These are phyloP conservation scores for Corynorhinus townsendii DNA, from an alignment of 2,113 vertebrate genomes.

Conservation along the genomic window DNA sequence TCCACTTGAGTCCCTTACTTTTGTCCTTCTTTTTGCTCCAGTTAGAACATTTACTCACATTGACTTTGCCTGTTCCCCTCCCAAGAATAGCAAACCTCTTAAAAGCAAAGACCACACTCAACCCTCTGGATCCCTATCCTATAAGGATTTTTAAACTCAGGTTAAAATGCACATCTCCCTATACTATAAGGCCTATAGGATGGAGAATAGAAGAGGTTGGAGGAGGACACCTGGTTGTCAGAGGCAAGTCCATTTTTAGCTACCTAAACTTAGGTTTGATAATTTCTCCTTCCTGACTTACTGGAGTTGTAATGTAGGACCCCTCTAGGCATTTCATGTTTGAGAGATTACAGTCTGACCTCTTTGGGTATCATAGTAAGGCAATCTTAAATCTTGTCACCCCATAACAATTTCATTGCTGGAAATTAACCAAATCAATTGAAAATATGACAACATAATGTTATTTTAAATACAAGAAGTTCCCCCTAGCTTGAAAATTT, in stretches of 20 bases:
- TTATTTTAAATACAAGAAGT: not conserved
- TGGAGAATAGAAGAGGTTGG: not conserved
- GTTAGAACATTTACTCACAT: not conserved
- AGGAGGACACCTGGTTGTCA: not conserved
- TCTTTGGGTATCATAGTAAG: not conserved
- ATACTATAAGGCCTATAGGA: not conserved
- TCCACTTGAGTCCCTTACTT: not conserved
- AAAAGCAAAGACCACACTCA: not conserved
- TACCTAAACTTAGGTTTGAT: not conserved
- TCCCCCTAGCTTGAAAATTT: conserved; percentile 7
- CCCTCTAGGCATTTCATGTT: not conserved
- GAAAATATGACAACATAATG: not conserved
- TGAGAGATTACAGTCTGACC: not conserved
- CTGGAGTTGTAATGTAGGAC: not conserved
- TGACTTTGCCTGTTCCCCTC: not conserved
- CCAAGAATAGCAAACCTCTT: not conserved
- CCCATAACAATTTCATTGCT: not conserved
- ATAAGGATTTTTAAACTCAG: not conserved
- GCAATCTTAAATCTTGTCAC: not conserved
- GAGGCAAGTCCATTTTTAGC: not conserved
- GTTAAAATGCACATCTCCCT: not conserved
- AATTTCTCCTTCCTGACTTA: not conserved
- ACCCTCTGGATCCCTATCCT: not conserved
- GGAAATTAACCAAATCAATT: not conserved
- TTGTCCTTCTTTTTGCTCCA: not conserved